phyloP scores from a whole-genome alignment of 2,888 invertebrate species.

The Netelia inedita region DNA sequence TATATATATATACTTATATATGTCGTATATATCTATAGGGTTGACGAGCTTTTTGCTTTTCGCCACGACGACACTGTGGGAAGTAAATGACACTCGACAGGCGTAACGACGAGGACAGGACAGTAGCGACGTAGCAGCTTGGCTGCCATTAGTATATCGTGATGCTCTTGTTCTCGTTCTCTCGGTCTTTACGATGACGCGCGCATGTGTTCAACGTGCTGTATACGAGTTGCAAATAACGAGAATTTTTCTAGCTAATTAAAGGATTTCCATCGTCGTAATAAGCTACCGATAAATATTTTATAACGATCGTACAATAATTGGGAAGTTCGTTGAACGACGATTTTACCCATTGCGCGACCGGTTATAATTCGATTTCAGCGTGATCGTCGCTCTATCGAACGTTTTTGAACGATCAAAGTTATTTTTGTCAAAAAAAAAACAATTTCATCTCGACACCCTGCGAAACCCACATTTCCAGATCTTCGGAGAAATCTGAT shows the following conservation, averaged over 20 bases:
- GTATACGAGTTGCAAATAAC: slow-evolving; percentile 9
- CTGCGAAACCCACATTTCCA: too few species aligned
- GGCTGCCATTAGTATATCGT: slow-evolving; percentile 25
- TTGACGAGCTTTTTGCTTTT: slow-evolving; percentile 47
- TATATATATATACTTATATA: slow-evolving; percentile 1
- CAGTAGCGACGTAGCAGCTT: slow-evolving; percentile 2
- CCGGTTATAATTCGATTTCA: too few species aligned
- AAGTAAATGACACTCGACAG: slow-evolving; percentile 63
- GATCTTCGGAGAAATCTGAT: too few species aligned
- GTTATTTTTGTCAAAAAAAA: too few species aligned
- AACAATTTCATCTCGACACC: too few species aligned
- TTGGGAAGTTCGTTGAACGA: too few species aligned
- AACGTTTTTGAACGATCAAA: too few species aligned
- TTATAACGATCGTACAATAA: too few species aligned
- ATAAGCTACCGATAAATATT: too few species aligned
- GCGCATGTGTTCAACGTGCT: not conserved
- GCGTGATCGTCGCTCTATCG: too few species aligned
- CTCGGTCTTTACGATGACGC: slow-evolving; percentile 44
- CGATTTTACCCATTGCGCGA: too few species aligned
- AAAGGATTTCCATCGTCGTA: too few species aligned
- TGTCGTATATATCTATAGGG: not conserved
- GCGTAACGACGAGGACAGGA: slow-evolving; percentile 59
- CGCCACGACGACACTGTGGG: slow-evolving; percentile 57
- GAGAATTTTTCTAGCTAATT: not conserved
- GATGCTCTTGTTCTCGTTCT: slow-evolving; percentile 17